phyloP scores from a whole-genome alignment of 2,888 invertebrate species.

The Anarsia innoxiella region DNA sequence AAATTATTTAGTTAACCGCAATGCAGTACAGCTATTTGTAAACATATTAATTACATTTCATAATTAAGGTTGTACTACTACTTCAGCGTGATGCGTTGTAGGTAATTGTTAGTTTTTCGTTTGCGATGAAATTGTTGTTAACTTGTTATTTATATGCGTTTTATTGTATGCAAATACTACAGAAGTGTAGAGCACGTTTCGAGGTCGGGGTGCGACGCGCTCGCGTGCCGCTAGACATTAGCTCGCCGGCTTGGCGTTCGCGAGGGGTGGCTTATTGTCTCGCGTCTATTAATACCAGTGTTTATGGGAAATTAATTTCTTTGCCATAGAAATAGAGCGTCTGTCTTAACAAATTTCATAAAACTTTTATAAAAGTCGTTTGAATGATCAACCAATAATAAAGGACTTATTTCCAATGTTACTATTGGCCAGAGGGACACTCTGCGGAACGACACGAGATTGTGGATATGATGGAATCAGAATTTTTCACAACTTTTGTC shows the following conservation, averaged over 20 bases:
- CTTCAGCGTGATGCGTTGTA: background rate
- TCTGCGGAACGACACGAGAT: slow-evolving; percentile 10
- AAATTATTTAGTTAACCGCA: background rate
- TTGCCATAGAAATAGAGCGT: slow-evolving; percentile 28
- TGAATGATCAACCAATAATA: background rate
- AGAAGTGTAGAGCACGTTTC: slow-evolving; percentile 31
- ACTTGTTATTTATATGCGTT: slow-evolving; percentile 16
- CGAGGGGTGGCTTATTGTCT: slow-evolving; percentile 67
- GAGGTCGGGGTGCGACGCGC: slow-evolving; percentile 48
- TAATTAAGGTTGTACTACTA: background rate
- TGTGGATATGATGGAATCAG: slow-evolving; percentile 37
- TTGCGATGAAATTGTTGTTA: slow-evolving; percentile 6
- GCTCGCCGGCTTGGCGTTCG: slow-evolving; percentile 50
- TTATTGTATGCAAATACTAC: slow-evolving; percentile 50
- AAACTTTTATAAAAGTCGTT: background rate
- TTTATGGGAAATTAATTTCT: slow-evolving; percentile 63
- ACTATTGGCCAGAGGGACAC: background rate
- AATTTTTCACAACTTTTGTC: slow-evolving; percentile 57
- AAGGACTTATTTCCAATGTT: slow-evolving; percentile 4
- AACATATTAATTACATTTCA: background rate
- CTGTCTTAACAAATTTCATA: slow-evolving; percentile 18
- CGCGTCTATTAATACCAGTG: slow-evolving; percentile 64
- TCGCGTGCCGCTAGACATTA: slow-evolving; percentile 66
- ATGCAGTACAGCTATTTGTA: background rate
- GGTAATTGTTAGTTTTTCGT: background rate